phyloP scores from a whole-genome alignment of 2,888 invertebrate genomes.

The Drosophila tanythrix region DNA sequence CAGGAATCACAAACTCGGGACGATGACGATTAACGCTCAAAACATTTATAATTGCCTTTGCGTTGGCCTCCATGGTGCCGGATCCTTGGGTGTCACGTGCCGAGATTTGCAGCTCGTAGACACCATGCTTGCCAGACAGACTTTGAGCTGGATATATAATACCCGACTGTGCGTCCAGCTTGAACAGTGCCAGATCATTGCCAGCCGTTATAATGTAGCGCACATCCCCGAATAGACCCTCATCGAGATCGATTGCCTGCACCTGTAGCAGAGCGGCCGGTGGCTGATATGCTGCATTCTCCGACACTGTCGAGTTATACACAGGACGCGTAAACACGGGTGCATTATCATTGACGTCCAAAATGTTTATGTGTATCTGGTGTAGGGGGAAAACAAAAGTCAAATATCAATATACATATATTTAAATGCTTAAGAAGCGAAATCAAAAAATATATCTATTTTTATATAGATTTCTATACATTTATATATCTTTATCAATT shows the following conservation, averaged over 20 bases:
- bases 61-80: slow-evolving; percentile 88
- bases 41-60: slow-evolving; percentile 91
- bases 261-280: slow-evolving; percentile 93
- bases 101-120: slow-evolving; percentile 88
- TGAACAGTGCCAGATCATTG: slow-evolving; percentile 89
- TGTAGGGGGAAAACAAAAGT: slow-evolving; percentile 2
- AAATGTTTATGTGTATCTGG: slow-evolving; percentile 90
- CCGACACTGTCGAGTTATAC: slow-evolving; percentile 92
- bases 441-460: not conserved
- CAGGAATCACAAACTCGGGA: slow-evolving; percentile 92
- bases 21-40: slow-evolving; percentile 92
- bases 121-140: slow-evolving; percentile 87
- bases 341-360: slow-evolving; percentile 95
- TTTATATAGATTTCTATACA: not conserved
- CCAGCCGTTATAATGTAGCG: slow-evolving; percentile 90
- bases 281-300: slow-evolving; percentile 92
- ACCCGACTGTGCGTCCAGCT: slow-evolving; percentile 91
- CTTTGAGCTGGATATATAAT: slow-evolving; percentile 92
- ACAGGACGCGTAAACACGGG: slow-evolving; percentile 92
- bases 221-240: slow-evolving; percentile 91
- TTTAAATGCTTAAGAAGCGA: not conserved
- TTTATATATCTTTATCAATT: not conserved
- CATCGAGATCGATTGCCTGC: slow-evolving; percentile 92
- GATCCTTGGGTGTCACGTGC: slow-evolving; percentile 91
- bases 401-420: not conserved